Conservation (phyloP, 2,797 vertebrate genomes). For the Ataeniobius toweri region DNA sequence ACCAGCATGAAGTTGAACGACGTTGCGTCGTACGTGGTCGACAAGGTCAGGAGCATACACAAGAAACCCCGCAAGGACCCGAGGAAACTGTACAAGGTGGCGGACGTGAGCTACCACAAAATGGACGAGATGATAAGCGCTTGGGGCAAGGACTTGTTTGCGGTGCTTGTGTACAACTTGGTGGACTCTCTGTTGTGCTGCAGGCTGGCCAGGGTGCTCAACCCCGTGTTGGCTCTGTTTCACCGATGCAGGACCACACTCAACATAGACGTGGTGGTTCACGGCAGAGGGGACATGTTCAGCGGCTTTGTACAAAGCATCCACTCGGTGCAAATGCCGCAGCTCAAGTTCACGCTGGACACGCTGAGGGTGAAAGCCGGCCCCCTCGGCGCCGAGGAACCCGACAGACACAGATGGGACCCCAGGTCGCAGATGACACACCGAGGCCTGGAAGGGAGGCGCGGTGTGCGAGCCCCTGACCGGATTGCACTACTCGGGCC, state of each 20-base stretch:
- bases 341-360: constrained; percentile 18
- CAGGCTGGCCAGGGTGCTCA: constrained; percentile 8
- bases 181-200: constrained; percentile 42
- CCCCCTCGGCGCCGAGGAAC: not conserved
- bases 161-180: constrained; percentile 33
- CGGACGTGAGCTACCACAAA: not conserved
- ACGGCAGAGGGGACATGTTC: constrained; percentile 25
- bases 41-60: not conserved
- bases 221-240: constrained; percentile 2
- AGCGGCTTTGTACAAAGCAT: constrained; percentile 38
- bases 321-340: constrained; percentile 23
- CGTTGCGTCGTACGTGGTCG: constrained; percentile 1
- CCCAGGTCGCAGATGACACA: constrained; percentile 1
- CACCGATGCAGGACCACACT: constrained; percentile 31
- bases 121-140: constrained; percentile 26
- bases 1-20: constrained; percentile 41
- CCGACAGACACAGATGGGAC: not conserved
- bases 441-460: no score
- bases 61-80: not conserved
- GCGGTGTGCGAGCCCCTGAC: constrained; percentile 24
- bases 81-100: constrained; percentile 19
- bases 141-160: not conserved
- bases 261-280: constrained; percentile 31
- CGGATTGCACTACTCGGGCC: constrained; percentile 19
- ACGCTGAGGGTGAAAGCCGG: constrained; percentile 6